Conservation (phyloP, 2,888 invertebrate species). For the Apeira syringaria region DNA sequence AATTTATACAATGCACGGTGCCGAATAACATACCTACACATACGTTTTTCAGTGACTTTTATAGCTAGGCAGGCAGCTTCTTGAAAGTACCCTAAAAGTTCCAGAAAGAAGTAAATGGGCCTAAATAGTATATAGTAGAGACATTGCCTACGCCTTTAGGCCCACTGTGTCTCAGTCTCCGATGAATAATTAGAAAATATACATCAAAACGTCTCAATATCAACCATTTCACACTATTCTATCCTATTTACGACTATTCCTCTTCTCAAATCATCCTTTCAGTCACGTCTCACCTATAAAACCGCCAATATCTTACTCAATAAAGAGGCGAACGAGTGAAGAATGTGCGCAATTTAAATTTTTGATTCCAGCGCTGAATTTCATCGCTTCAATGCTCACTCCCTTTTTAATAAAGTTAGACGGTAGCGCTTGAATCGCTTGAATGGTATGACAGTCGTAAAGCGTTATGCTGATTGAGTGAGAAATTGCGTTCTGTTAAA, state of each 20-base stretch:
- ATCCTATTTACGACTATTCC: too few species aligned
- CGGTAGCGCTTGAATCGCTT: constrained; percentile 49
- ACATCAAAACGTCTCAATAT: too few species aligned
- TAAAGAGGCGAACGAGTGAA: constrained; percentile 61
- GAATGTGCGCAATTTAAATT: constrained; percentile 68
- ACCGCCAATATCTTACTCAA: constrained; percentile 51
- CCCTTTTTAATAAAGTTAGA: constrained; percentile 60
- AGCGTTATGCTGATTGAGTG: constrained; percentile 63
- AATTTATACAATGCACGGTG: too few species aligned
- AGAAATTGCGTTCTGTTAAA: constrained; percentile 2
- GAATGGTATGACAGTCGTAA: constrained; percentile 42
- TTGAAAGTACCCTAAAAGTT: too few species aligned
- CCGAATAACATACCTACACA: too few species aligned
- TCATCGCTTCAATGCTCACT: constrained; percentile 57
- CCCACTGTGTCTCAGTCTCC: too few species aligned
- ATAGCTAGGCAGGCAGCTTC: too few species aligned
- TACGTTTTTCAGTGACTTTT: too few species aligned
- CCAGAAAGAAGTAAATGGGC: too few species aligned
- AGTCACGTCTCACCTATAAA: constrained; percentile 45
- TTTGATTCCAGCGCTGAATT: constrained; percentile 63
- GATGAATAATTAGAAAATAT: too few species aligned
- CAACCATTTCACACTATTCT: constrained; percentile 9
- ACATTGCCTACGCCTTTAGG: too few species aligned
- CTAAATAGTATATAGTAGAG: too few species aligned
- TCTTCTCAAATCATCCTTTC: constrained; percentile 15